These are phyloP conservation scores for Leptobrachium leishanense DNA, from an alignment of 2,113 vertebrate species.

Conservation along the genomic window DNA sequence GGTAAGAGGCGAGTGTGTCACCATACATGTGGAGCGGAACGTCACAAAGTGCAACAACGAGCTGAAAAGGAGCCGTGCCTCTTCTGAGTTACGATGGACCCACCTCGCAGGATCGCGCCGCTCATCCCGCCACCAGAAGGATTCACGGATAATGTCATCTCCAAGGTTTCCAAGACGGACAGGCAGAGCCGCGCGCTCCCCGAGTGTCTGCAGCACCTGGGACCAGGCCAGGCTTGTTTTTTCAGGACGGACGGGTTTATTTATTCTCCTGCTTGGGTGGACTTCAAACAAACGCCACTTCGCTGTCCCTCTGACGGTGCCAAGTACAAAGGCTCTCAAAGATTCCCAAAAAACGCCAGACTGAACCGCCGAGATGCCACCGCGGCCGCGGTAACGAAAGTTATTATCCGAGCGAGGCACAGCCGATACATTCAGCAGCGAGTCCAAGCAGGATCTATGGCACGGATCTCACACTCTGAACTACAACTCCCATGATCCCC, in stretches of 20 bases:
- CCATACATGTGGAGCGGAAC: no score
- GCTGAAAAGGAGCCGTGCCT: not conserved
- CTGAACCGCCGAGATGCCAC: not conserved
- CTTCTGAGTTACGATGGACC: not conserved
- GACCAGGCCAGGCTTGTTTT: not conserved
- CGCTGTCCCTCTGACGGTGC: conserved; percentile 44
- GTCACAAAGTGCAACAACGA: no score
- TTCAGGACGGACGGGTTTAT: conserved; percentile 6
- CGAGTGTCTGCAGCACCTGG: not conserved
- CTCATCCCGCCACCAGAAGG: not conserved
- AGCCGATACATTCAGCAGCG: no score
- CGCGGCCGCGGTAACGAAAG: not conserved
- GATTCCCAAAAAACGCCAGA: not conserved
- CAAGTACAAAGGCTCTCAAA: conserved; percentile 5
- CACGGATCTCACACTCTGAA: no score
- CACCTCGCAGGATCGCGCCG: not conserved
- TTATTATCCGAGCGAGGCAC: no score
- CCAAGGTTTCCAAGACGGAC: not conserved
- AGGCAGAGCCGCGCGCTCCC: not conserved
- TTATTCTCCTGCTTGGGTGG: not conserved
- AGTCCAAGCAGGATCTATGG: no score
- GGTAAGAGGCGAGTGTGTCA: no score
- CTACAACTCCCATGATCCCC: no score
- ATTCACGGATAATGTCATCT: not conserved
- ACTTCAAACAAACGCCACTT: not conserved